Conservation (phyloP, 2,113 vertebrate species). For the Oncorhynchus mykiss region DNA sequence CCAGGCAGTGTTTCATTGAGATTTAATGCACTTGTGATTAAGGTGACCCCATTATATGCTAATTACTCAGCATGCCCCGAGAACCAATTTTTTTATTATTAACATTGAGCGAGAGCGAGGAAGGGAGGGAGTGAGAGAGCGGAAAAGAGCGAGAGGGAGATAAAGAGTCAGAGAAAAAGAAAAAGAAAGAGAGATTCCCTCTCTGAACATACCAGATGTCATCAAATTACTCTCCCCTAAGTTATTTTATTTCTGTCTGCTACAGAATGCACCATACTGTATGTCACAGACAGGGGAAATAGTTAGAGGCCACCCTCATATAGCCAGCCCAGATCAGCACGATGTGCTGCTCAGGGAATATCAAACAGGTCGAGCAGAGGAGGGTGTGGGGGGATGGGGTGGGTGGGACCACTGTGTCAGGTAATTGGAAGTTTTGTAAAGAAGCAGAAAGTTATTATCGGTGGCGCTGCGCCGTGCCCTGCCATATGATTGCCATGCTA, state of each 20-base stretch:
- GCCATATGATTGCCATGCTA: slow-evolving; percentile 17
- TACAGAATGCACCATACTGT: background rate
- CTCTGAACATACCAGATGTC: too few relatives aligned
- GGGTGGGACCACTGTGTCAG: slow-evolving; percentile 4
- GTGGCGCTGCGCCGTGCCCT: background rate
- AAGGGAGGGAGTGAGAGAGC: background rate
- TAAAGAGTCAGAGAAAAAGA: background rate
- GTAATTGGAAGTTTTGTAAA: slow-evolving; percentile 47
- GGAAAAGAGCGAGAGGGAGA: slow-evolving; percentile 1
- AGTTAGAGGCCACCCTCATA: slow-evolving; percentile 5
- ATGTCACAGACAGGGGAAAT: slow-evolving; percentile 1
- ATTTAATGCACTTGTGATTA: slow-evolving; percentile 37
- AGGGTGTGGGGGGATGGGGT: slow-evolving; percentile 8
- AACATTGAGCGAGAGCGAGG: background rate
- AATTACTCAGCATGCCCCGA: slow-evolving; percentile 26
- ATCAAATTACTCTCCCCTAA: too few relatives aligned
- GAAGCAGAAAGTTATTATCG: slow-evolving; percentile 34
- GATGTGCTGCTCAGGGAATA: too few relatives aligned
- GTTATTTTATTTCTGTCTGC: background rate
- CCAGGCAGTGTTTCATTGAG: slow-evolving; percentile 27
- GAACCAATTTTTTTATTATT: slow-evolving; percentile 1
- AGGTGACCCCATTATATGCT: slow-evolving; percentile 35
- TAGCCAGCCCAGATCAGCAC: background rate
- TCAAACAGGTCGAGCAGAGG: background rate
- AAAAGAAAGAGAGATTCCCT: too few relatives aligned